These are phyloP conservation scores for Meandrina meandrites DNA, from an alignment of 92 coral and sea anemone species.

Conservation along the genomic window DNA sequence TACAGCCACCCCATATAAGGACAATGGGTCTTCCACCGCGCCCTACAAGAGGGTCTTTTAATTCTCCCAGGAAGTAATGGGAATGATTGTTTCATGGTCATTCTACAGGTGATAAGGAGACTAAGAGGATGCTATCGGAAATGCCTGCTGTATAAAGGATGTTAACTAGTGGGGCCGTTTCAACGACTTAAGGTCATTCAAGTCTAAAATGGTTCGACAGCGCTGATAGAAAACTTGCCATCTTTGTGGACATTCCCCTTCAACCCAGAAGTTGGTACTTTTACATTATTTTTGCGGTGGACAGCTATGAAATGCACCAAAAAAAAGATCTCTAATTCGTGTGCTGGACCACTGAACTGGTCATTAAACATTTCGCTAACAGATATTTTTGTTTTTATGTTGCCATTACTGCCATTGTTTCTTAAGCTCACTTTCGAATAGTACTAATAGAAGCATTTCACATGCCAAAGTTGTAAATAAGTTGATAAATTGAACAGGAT, in stretches of 20 bases:
- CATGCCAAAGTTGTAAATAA: too few species aligned
- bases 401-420: neutral
- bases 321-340: too few species aligned
- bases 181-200: neutral
- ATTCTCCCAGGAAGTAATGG: slow-evolving; percentile 17
- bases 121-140: too few species aligned
- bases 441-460: neutral
- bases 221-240: neutral
- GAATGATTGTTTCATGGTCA: neutral
- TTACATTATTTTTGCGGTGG: neutral
- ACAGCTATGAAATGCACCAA: neutral
- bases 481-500: too few species aligned
- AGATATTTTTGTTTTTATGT: neutral
- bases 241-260: neutral
- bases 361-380: neutral
- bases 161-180: too few species aligned
- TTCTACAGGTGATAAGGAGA: neutral
- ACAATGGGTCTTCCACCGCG: slow-evolving; percentile 36
- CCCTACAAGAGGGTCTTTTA: slow-evolving; percentile 32
- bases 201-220: neutral
- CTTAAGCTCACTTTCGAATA: neutral
- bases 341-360: neutral
- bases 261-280: neutral
- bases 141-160: too few species aligned
- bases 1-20: slow-evolving; percentile 23